These are phyloP conservation scores for Pachyuromys duprasi DNA, from an alignment of 2,797 vertebrate species.

Conservation along the genomic window DNA sequence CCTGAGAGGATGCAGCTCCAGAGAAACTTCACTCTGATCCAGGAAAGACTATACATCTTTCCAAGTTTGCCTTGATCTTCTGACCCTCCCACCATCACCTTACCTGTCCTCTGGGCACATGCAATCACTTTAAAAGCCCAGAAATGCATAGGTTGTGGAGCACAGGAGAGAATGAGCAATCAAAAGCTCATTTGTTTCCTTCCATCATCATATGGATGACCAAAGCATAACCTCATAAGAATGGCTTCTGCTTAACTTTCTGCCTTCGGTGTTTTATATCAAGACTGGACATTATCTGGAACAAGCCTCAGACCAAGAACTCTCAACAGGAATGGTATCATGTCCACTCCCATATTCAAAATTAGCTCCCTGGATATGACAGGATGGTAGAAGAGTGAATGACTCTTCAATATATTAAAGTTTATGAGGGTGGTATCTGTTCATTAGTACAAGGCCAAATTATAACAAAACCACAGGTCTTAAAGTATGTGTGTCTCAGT, in stretches of 20 bases:
- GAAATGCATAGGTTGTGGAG: neutral
- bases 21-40: neutral
- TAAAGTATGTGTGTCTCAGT: neutral
- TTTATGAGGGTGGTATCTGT: neutral
- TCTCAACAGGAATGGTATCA: neutral
- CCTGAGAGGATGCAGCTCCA: neutral
- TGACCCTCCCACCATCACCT: neutral
- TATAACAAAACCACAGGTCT: neutral
- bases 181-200: neutral
- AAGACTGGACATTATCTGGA: neutral
- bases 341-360: neutral
- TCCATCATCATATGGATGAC: neutral
- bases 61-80: no score
- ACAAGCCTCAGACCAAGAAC: neutral
- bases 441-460: neutral
- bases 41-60: neutral
- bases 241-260: neutral
- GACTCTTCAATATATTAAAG: neutral
- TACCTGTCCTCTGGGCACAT: neutral
- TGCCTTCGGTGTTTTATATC: neutral
- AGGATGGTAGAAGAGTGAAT: neutral
- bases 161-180: neutral
- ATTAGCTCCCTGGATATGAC: neutral
- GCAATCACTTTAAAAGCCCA: neutral
- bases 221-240: neutral